Percentiles rank a stretch among this genome's conserved stretches.
phyloP scores from a whole-genome alignment of 2,888 invertebrate species.

The Zonitis immaculata region DNA sequence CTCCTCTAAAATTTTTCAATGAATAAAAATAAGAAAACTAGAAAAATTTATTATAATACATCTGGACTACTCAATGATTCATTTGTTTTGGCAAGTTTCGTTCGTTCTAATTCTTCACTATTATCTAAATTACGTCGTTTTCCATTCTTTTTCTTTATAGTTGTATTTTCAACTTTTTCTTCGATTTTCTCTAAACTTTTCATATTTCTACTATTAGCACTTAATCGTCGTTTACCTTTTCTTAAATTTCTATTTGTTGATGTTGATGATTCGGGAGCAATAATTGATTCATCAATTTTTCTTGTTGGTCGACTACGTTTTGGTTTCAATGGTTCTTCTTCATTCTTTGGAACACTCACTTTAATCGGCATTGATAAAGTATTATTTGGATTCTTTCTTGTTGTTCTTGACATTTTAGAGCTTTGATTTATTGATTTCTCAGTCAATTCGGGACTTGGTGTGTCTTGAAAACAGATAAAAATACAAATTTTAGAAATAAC shows the following conservation, averaged over 20 bases:
- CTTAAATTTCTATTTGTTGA: neutral
- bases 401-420: neutral
- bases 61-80: slow-evolving; percentile 7
- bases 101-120: neutral
- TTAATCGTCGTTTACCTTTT: neutral
- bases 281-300: neutral
- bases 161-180: neutral
- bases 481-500: neutral
- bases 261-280: neutral
- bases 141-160: neutral
- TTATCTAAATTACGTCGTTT: neutral
- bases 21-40: neutral
- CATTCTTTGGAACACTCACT: neutral
- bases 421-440: neutral
- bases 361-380: neutral
- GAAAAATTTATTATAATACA: slow-evolving; percentile 10
- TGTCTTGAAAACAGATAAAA: neutral
- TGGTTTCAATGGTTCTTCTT: neutral
- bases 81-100: slow-evolving; percentile 2
- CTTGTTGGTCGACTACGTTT: neutral
- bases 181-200: neutral
- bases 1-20: slow-evolving; percentile 29
- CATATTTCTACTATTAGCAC: slow-evolving; percentile 1
- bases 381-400: neutral
- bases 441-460: neutral